Base-by-base conservation (phyloP, 2,888 invertebrate species). In the Clusia tigrina region DNA sequence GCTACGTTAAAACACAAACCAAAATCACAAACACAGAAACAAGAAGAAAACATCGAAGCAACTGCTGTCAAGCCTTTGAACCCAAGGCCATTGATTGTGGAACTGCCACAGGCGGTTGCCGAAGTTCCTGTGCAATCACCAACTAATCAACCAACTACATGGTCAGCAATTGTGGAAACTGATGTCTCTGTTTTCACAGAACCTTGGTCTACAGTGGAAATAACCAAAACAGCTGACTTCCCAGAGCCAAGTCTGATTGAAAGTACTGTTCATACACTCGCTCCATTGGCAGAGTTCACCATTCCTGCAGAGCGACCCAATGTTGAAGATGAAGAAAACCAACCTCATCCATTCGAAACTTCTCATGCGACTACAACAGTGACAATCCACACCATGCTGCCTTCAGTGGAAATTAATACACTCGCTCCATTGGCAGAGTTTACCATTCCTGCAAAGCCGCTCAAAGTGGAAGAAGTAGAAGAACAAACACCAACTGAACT, bases 101-200 rank as follows among this genome's bases (percentile, higher is more conserved):
- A 64, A 32, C 67, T 74, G 54, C 58, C 74, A 24, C 56, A 20
- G 15, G 60, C 62, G n/a, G 22, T 25, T 37, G 59, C 26, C 17
- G 59, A 77, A 68, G 66, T 80, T 17, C 23, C 70, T 2, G 78
- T 79, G 1, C 67, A 76, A 57, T 80, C 79, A 9, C 80, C 79
- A 24, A 74, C 66, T 18, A 71, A 76, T 65, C 78, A 79, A 56
- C 80, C 80, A 53, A 78, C 76, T 53, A 76, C 79, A 0, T 80
- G 79, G 79, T 77, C 79, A 6, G 80, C 78, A n/a, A 65, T 78
- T n/a, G 71, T 80, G n/a, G 72, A 80, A 66, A 80, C 78, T 1
- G 77, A 78, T 64, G 62, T 72, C 15, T 78, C 68, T 17, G 67
- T 76, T 10, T 78, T 78, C 66, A 3, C 54, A 6, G 54, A 54